Conservation (phyloP, 2,113 vertebrate genomes). For the Chroicocephalus ridibundus region DNA sequence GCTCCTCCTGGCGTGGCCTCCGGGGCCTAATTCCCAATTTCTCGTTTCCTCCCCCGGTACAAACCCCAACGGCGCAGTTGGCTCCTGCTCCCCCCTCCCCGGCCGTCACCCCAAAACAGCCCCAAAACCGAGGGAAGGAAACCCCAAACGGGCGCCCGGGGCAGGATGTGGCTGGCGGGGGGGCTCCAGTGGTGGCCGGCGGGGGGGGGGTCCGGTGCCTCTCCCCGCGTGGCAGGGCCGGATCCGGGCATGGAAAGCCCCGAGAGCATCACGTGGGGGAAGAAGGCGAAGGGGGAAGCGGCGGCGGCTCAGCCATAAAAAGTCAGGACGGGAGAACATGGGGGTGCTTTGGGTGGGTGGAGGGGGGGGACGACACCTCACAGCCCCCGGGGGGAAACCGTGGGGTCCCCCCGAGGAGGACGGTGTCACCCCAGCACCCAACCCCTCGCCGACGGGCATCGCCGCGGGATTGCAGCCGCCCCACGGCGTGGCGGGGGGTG, state of each 20-base stretch:
- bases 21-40: neutral
- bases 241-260: neutral
- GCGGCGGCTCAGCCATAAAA: neutral
- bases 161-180: neutral
- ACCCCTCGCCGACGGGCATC: fast-evolving
- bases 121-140: neutral
- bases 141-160: neutral
- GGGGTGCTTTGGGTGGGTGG: neutral
- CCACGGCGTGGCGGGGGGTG: too few relatives aligned
- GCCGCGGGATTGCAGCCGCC: fast-evolving
- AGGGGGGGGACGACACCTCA: too few relatives aligned
- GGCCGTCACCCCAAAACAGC: neutral
- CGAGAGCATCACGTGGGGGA: neutral
- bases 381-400: too few relatives aligned
- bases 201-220: neutral
- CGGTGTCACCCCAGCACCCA: neutral
- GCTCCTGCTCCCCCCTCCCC: neutral
- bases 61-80: neutral
- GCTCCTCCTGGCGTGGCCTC: neutral
- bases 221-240: neutral
- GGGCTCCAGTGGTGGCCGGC: fast-evolving
- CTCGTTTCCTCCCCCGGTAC: neutral
- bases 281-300: neutral
- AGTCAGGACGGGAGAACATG: neutral
- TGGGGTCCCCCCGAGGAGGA: neutral